phyloP scores from a whole-genome alignment of 2,113 vertebrate species.

The Formicarius rufipectus region DNA sequence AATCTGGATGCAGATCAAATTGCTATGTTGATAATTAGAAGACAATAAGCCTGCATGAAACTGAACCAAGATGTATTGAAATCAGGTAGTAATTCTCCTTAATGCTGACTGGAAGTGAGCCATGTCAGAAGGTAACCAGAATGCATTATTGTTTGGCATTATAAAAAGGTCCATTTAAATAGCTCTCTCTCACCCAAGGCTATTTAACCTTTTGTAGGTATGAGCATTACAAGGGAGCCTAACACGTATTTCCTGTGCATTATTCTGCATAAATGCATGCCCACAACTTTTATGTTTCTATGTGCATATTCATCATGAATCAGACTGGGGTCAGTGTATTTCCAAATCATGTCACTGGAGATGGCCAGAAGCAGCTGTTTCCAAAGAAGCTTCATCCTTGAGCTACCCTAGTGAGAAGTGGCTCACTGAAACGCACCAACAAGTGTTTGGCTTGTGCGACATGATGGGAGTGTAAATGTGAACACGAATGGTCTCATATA shows the following conservation, averaged over 20 bases:
- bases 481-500: not conserved
- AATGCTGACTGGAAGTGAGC: slow-evolving; percentile 52
- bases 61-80: slow-evolving; percentile 43
- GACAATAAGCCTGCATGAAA: slow-evolving; percentile 49
- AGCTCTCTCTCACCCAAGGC: slow-evolving; percentile 14
- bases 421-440: not conserved
- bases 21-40: slow-evolving; percentile 59
- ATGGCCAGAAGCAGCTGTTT: slow-evolving; percentile 17
- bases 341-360: not conserved
- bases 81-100: slow-evolving; percentile 50
- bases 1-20: slow-evolving; percentile 36
- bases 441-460: not conserved
- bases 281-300: not conserved
- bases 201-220: slow-evolving; percentile 62
- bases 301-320: slow-evolving; percentile 29
- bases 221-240: slow-evolving; percentile 16
- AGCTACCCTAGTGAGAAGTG: not conserved
- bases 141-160: slow-evolving; percentile 39
- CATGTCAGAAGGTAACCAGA: slow-evolving; percentile 33
- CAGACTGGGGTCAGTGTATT: not conserved
- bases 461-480: not conserved
- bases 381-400: slow-evolving; percentile 32
- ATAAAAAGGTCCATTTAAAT: slow-evolving; percentile 55
- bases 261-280: slow-evolving; percentile 18
- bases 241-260: not conserved